Percentiles rank a stretch among this genome's conserved stretches.
These are phyloP conservation scores for Kryptopterus vitreolus DNA, from an alignment of 2,797 vertebrate species.

Conservation along the genomic window DNA sequence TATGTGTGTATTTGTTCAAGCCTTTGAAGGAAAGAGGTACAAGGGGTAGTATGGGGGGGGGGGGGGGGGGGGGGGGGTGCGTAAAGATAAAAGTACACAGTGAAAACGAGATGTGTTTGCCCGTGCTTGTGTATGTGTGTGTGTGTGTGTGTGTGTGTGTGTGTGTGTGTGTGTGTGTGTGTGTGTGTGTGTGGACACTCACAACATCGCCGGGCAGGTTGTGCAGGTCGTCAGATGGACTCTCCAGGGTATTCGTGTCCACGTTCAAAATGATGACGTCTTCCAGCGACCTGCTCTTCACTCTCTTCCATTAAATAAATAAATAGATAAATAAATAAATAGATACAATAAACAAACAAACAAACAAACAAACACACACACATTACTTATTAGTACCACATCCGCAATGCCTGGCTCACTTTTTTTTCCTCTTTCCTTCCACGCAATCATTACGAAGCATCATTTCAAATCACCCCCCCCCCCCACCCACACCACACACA, in stretches of 20 bases:
- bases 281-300: conserved; percentile 88
- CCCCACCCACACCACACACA: too few relatives aligned
- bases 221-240: conserved; percentile 89
- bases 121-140: too few relatives aligned
- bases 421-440: background rate
- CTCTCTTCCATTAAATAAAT: conserved; percentile 69
- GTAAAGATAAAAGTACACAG: conserved; percentile 28
- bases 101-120: background rate
- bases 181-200: conserved; percentile 63
- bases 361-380: background rate
- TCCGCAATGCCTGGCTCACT: background rate
- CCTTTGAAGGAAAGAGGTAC: conserved; percentile 18
- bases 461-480: background rate
- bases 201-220: conserved; percentile 96
- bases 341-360: background rate
- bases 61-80: background rate
- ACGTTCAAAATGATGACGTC: conserved; percentile 96
- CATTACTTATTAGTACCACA: background rate
- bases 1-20: conserved; percentile 36
- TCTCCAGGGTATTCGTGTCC: conserved; percentile 95
- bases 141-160: conserved; percentile 14
- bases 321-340: background rate
- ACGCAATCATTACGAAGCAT: background rate
- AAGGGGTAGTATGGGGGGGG: background rate
- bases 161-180: conserved; percentile 16